Evolutionary conservation across 2,797 vertebrate genomes (phyloP).

Genomic region (Pseudocheirus occidentalis): DNA sequence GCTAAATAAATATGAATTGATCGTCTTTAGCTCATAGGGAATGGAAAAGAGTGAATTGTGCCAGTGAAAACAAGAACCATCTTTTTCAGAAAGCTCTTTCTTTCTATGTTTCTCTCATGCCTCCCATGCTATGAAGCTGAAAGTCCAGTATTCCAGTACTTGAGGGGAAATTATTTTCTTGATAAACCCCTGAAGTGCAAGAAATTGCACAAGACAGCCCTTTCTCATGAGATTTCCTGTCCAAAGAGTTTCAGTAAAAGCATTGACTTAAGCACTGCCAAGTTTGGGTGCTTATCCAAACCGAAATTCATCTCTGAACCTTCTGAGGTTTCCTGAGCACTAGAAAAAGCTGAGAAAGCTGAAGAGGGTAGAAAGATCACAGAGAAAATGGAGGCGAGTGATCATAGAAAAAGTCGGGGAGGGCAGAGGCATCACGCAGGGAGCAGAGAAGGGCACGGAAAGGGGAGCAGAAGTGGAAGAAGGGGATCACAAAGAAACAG

Average conservation of each 20-base stretch:
- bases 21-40: background rate
- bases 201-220: conserved; percentile 59
- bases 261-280: conserved; percentile 46
- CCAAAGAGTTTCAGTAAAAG: conserved; percentile 61
- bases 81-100: conserved; percentile 23
- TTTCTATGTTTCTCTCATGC: conserved; percentile 23
- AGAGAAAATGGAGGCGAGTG: conserved; percentile 41
- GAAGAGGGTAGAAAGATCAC: conserved; percentile 64
- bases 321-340: conserved; percentile 68
- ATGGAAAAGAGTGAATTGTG: conserved; percentile 44
- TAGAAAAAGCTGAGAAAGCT: conserved; percentile 60
- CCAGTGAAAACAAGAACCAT: conserved; percentile 41
- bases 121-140: conserved; percentile 43
- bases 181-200: conserved; percentile 61
- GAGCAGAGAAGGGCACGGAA: conserved; percentile 22
- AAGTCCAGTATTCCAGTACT: conserved; percentile 34
- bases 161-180: conserved; percentile 63
- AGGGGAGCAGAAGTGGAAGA: conserved; percentile 46
- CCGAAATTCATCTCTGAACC: conserved; percentile 70
- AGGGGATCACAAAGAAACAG: conserved; percentile 22
- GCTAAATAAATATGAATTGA: background rate
- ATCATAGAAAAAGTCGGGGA: conserved; percentile 45
- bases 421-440: conserved; percentile 50
- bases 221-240: conserved; percentile 61
- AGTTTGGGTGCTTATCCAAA: conserved; percentile 70